phyloP scores from a whole-genome alignment of 53 echinoderm and acorn worm species.

The Henricia sp. region DNA sequence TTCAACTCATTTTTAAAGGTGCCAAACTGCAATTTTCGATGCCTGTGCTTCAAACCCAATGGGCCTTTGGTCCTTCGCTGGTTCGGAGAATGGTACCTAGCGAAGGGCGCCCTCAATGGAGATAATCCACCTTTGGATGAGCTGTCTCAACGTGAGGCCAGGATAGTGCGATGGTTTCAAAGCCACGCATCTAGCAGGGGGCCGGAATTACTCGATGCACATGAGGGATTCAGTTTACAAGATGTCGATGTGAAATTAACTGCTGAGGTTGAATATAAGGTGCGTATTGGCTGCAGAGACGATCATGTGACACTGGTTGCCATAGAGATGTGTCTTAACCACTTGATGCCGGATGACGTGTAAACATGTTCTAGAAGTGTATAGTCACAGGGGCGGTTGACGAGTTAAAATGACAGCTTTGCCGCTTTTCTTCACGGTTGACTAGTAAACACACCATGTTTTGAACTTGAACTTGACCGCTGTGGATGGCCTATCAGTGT shows the following conservation, averaged over 20 bases:
- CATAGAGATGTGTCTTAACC: too few species aligned
- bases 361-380: too few species aligned
- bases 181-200: not conserved
- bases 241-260: conserved; percentile 42
- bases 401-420: too few species aligned
- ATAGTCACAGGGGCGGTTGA: too few species aligned
- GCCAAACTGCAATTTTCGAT: conserved; percentile 65
- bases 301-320: too few species aligned
- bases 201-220: not conserved
- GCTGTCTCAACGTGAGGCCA: conserved; percentile 31
- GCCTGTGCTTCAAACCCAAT: conserved; percentile 51
- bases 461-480: too few species aligned
- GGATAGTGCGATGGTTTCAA: conserved; percentile 58
- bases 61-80: conserved; percentile 45
- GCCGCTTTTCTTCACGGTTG: too few species aligned
- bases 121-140: conserved; percentile 26
- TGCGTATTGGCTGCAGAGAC: too few species aligned
- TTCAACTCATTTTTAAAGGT: conserved; percentile 25
- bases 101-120: conserved; percentile 10
- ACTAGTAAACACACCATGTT: too few species aligned
- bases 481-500: too few species aligned
- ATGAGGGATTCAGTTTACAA: conserved; percentile 20
- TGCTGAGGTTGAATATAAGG: conserved; percentile 68
- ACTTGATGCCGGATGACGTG: too few species aligned
- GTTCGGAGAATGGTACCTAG: conserved; percentile 70